Evolutionary conservation across 2,888 invertebrate species (phyloP).

Genomic region (Xylota segnis): DNA sequence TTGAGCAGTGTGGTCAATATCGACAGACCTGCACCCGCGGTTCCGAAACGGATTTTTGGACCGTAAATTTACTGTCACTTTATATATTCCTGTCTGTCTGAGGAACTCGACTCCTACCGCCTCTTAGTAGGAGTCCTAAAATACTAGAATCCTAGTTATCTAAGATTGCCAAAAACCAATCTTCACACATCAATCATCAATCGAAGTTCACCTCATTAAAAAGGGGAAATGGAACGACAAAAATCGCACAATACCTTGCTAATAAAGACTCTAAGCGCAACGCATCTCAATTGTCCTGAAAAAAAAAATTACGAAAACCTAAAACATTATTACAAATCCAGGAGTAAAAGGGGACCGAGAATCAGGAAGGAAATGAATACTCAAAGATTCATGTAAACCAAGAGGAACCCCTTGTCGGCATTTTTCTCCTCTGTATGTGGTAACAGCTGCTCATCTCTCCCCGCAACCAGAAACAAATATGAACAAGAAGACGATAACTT

Average conservation of each 20-base stretch:
- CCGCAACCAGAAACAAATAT: conserved; percentile 36
- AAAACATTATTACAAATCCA: not conserved
- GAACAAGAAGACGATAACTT: conserved; percentile 46
- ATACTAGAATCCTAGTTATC: too few relatives aligned
- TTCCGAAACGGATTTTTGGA: too few relatives aligned
- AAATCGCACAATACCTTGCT: not conserved
- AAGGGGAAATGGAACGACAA: not conserved
- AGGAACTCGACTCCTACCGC: too few relatives aligned
- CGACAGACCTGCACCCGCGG: too few relatives aligned
- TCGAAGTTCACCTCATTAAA: not conserved
- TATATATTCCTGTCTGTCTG: too few relatives aligned
- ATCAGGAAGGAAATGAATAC: conserved; percentile 65
- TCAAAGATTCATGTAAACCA: conserved; percentile 42
- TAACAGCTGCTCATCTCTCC: conserved; percentile 40
- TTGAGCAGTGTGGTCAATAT: too few relatives aligned
- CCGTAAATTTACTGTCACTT: too few relatives aligned
- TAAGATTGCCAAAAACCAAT: too few relatives aligned
- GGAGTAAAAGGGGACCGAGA: conserved; percentile 27
- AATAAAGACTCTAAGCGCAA: not conserved
- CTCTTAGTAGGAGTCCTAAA: too few relatives aligned
- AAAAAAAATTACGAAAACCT: conserved; percentile 7
- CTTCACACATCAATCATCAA: not conserved
- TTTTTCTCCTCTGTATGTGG: conserved; percentile 43
- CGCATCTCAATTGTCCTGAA: conserved; percentile 14
- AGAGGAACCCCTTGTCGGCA: conserved; percentile 46